Conservation (phyloP, 92 coral and sea anemone genomes). For the Heteractis magnifica region DNA sequence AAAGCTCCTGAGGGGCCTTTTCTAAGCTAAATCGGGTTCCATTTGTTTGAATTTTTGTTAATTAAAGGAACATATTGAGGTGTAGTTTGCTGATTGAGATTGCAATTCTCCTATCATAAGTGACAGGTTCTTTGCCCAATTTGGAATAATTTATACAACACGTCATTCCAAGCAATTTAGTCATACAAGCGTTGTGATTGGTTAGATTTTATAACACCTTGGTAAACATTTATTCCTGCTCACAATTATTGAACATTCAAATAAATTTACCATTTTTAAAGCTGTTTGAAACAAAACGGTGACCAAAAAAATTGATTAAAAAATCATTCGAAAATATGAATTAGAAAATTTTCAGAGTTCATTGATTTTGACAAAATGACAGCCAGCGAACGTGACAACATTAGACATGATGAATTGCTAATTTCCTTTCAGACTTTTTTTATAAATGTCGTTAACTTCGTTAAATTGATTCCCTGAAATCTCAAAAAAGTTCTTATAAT, state of each 20-base stretch:
- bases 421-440: not conserved
- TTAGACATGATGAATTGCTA: not conserved
- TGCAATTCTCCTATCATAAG: conserved; percentile 55
- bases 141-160: conserved; percentile 67
- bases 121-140: conserved; percentile 39
- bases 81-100: conserved; percentile 41
- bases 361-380: not conserved
- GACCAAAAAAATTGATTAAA: not conserved
- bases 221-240: conserved; percentile 12
- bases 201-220: conserved; percentile 29
- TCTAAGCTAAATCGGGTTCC: not conserved
- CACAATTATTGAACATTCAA: not conserved
- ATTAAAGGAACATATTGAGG: conserved; percentile 11
- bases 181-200: conserved; percentile 42
- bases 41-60: not conserved
- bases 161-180: conserved; percentile 85
- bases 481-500: not conserved
- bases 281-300: not conserved
- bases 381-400: not conserved
- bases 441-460: not conserved
- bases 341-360: not conserved
- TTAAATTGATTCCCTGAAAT: conserved; percentile 3
- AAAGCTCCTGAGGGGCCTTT: conserved; percentile 46
- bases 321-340: not conserved
- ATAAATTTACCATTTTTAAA: not conserved